Base-by-base conservation (phyloP, 2,797 vertebrate species). In the Sebastes cheni region DNA sequence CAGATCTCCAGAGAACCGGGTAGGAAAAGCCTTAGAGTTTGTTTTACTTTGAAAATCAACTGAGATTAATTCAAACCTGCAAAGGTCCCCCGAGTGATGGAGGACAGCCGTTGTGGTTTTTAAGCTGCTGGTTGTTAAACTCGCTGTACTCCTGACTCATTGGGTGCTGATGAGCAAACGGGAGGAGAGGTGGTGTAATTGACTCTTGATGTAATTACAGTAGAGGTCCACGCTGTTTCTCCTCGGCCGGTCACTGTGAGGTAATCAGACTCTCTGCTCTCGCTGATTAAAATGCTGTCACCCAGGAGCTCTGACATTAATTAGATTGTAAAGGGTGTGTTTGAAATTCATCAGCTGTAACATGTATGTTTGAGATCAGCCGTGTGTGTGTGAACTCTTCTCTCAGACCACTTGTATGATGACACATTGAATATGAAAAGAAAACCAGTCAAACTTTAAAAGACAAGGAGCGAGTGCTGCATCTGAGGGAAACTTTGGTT, bases 1-100 rank as follows among this genome's bases (percentile, higher is more conserved):
- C 98, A 99, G 94, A 97, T 98, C 93, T 99, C 98, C 6, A 96
- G 98, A 79, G 98, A 99, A 90, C 95, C 94, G 0, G 97, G 98
- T 99, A 94, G 92, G 97, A 68, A 67, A 27, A 39, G 13, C 4
- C 2, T 10, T 14, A 65, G 20, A 16, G 27, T 61, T 61, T 59
- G 36, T 39, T 66, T 46, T 10, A 18, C 32, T 56, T 8, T 50
- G 6, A 55, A 36, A 50, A 36, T 32, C 9, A 2, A 12, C 25
- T 25, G 50, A 42, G 56, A 69, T 23, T 10, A 27, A 34, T 60
- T 4, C 7, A 54, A 65, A 16, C 36, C 36, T 18, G 13, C 20
- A 34, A 50, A 10, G 3, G 3, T 23, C 34, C 16, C 10, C 36
- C 12, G 20, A 67, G 23, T n/a, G 11, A 70, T 22, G 50, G 22